Evolutionary conservation across 2,797 vertebrate genomes (phyloP), one percentile per base, ranked within the genome.

Genomic region (Pipistrellus nathusii): DNA sequence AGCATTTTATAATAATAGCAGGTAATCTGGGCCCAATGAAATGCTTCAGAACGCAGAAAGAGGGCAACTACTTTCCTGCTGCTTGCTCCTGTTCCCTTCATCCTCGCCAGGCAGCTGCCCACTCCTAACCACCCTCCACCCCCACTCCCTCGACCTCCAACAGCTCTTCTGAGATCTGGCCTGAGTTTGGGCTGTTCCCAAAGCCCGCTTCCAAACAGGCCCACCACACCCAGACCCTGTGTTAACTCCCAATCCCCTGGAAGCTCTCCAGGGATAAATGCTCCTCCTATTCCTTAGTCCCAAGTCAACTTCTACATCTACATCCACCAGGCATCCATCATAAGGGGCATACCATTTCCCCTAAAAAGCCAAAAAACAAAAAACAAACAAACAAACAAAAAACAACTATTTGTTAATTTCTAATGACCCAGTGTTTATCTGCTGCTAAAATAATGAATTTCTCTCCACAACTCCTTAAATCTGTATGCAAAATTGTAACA

Each of bases 381-480:
- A 51, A 51, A 72, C 14, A 51, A 51, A 17, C 14, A 51, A 51
- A 17, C 18, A 2, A 21, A 75, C 12, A 46, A 27, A 68, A 90
- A 80, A 95, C 12, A 48, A 82, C 93, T 38, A 96, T 77, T 78
- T 94, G 77, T 91, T 77, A 44, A 96, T 96, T 96, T 94, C 95
- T 96, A 95, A 91, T 57, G 81, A 96, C 90, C 93, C 93, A 97
- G 95, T 95, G 96, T 97, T 97, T 97, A 98, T 96, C 97, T 57
- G 96, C 90, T 97, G 88, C 90, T 95, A 95, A 41, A 41, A 95
- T 88, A 25, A 32, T 68, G 76, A 83, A 88, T 95, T 95, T 81
- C 20, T 73, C 66, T 85, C 38, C 71, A 80, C 48, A 76, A 27
- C 71, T 91, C 32, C 25, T 94, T 94, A 75, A 97, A 88, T 88